Conservation (phyloP, 2,888 invertebrate species). For the Macaria notata region DNA sequence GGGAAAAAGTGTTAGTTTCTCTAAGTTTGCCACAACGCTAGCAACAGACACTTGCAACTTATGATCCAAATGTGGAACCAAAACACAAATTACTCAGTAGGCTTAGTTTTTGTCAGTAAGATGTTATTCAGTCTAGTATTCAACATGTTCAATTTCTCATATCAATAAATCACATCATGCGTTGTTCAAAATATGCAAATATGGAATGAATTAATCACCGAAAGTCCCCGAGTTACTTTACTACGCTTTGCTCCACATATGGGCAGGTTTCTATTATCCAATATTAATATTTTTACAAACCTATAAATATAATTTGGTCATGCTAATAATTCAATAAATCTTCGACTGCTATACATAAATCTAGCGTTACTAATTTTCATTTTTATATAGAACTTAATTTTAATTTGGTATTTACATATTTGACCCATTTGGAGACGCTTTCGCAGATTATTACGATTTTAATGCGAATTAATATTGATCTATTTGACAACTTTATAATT, state of each 20-base stretch:
- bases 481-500: conserved; percentile 39
- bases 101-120: no score
- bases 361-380: conserved; percentile 18
- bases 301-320: conserved; percentile 19
- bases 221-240: no score
- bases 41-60: no score
- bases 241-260: conserved; percentile 4
- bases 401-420: conserved; percentile 27
- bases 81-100: no score
- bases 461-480: conserved; percentile 30
- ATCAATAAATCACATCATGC: background rate
- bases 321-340: conserved; percentile 24
- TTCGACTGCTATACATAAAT: conserved; percentile 18
- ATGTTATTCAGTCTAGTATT: no score
- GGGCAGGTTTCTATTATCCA: conserved; percentile 6
- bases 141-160: no score
- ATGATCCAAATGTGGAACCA: no score
- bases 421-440: conserved; percentile 26
- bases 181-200: conserved; percentile 3
- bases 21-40: no score
- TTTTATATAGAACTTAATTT: conserved; percentile 17
- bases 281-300: conserved; percentile 17
- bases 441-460: conserved; percentile 20
- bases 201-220: no score
- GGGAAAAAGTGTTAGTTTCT: no score